Percentiles rank a stretch among this genome's conserved stretches.
These are phyloP conservation scores for Meandrusa payeni DNA, from an alignment of 2,888 invertebrate species.

Conservation along the genomic window DNA sequence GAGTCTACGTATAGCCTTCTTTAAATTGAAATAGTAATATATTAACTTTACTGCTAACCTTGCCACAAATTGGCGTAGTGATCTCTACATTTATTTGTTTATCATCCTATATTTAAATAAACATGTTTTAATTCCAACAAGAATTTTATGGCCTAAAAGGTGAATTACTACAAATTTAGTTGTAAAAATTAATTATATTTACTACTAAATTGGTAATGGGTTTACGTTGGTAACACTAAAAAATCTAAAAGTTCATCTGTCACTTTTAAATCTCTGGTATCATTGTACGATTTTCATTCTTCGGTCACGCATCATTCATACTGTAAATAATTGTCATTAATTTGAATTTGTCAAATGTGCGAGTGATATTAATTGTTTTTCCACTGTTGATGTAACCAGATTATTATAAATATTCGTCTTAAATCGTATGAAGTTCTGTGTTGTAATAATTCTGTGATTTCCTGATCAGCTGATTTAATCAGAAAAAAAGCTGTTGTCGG, in stretches of 20 bases:
- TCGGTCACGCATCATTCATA: slow-evolving; percentile 9
- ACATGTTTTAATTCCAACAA: too few species aligned
- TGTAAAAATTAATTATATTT: background rate
- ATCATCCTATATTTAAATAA: too few species aligned
- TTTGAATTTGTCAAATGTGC: slow-evolving; percentile 18
- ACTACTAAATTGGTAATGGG: background rate
- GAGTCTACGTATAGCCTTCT: too few species aligned
- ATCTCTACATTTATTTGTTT: too few species aligned
- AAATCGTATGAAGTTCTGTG: slow-evolving; percentile 12
- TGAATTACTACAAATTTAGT: too few species aligned
- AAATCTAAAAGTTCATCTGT: slow-evolving; percentile 2
- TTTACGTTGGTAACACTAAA: slow-evolving; percentile 7
- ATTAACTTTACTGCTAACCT: too few species aligned
- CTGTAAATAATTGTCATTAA: slow-evolving; percentile 17
- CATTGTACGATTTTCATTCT: slow-evolving; percentile 5
- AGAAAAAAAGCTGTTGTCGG: slow-evolving; percentile 12
- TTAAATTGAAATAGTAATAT: too few species aligned
- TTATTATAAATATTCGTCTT: slow-evolving; percentile 2
- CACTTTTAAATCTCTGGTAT: slow-evolving; percentile 1
- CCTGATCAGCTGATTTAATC: slow-evolving; percentile 13
- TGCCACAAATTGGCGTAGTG: too few species aligned
- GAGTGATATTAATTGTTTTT: slow-evolving; percentile 5
- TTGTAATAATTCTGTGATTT: slow-evolving; percentile 20
- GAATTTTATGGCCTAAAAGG: too few species aligned
- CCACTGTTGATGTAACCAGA: background rate